Base-by-base conservation (phyloP, 2,113 vertebrate species). In the Silurus asotus region DNA sequence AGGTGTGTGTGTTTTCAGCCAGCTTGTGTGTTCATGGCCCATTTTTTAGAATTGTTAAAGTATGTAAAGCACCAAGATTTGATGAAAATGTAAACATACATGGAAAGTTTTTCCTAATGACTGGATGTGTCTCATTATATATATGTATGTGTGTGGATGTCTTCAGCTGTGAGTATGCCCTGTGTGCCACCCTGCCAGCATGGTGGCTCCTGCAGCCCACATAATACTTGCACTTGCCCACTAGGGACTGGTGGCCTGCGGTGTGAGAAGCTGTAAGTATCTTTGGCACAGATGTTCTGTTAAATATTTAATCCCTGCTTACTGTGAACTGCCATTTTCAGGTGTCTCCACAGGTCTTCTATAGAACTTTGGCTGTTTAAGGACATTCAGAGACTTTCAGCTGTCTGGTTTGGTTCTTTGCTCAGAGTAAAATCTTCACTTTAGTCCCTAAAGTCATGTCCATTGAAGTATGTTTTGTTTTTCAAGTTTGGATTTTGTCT, bases 171-270 rank as follows among this genome's bases (percentile, higher is more conserved):
- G 82, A 94, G 89, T 11, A 93, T 89, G 11, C 95, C 95, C 67
- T 96, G 95, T 84, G 92, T 96, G 62, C 95, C 95, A 0, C 95
- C 94, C 23, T 96, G 95, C 82, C 92, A 93, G 45, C 94, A 96
- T 6, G 95, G 95, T 0, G 94, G 93, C 80, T 93, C 89, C 70
- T 96, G 95, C 87, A 92, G 92, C 82, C 94, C 94, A 53, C 95
- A 93, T 86, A 96, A 95, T 88, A 95, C 93, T 53, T 96, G 95
- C 83, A 92, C 88, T 53, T 96, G 95, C 88, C 91, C 93, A 0
- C 85, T 92, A 62, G 95, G 95, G 80, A 95, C 95, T 0, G 86
- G 93, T 0, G 95, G 95, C 20, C 89, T 94, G 58, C 95, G 94
- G 86, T 96, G 95, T 87, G 94, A 96, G 86, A 94, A 87, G 89